Evolutionary conservation across 1,140 invertebrate genomes (phyloP).

Genomic region (Drosophila funebris): DNA sequence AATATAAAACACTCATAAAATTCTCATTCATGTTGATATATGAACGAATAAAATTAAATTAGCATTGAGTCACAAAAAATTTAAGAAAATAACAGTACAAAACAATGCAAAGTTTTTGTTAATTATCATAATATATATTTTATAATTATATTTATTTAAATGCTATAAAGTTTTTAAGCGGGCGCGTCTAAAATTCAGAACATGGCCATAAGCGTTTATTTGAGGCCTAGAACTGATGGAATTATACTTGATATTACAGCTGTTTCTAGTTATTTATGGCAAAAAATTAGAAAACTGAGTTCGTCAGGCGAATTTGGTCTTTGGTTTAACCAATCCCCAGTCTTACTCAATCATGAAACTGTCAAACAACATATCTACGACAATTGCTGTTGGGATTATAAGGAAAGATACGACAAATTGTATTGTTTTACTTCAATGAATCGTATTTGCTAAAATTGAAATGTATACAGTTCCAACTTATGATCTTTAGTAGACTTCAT

Average conservation of each 20-base stretch:
- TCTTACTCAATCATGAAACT: background rate
- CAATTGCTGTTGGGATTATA: background rate
- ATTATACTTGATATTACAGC: background rate
- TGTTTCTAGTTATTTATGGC: slow-evolving; percentile 2
- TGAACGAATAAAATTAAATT: slow-evolving; percentile 54
- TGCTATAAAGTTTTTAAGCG: slow-evolving; percentile 15
- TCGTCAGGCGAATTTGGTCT: no score
- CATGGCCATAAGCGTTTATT: slow-evolving; percentile 25
- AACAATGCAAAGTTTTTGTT: slow-evolving; percentile 26
- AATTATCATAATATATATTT: slow-evolving; percentile 24
- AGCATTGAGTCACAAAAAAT: background rate
- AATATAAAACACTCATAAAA: slow-evolving; percentile 26
- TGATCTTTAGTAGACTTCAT: no score
- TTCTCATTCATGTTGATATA: slow-evolving; percentile 64
- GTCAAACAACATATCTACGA: background rate
- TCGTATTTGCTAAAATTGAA: background rate
- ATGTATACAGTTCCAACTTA: no score
- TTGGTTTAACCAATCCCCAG: background rate
- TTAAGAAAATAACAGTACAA: slow-evolving; percentile 21
- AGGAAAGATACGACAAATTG: background rate
- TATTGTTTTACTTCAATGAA: background rate
- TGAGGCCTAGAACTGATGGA: background rate
- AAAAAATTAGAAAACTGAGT: background rate
- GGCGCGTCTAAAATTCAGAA: slow-evolving; percentile 23
- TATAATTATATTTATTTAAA: slow-evolving; percentile 25